These are phyloP conservation scores for Micromesistius poutassou DNA, from an alignment of 2,797 vertebrate species.

Conservation along the genomic window DNA sequence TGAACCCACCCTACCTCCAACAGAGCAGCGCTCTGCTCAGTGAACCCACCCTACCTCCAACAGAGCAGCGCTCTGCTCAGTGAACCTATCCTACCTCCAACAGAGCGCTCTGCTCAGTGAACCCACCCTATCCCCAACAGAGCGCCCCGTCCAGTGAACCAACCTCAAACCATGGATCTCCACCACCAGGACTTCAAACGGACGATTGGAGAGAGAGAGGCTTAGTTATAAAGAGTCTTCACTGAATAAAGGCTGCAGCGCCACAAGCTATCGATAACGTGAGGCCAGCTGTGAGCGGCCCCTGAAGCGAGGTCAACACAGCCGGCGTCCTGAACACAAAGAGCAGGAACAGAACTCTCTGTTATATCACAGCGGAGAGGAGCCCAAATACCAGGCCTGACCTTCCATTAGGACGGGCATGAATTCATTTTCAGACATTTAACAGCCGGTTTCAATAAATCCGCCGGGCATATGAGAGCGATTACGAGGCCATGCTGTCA, in stretches of 20 bases:
- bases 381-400: background rate
- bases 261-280: background rate
- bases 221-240: background rate
- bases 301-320: background rate
- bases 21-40: too few relatives aligned
- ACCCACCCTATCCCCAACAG: too few relatives aligned
- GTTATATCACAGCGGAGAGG: background rate
- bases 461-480: background rate
- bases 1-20: too few relatives aligned
- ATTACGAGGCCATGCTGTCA: background rate
- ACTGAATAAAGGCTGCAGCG: background rate
- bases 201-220: background rate
- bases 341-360: background rate
- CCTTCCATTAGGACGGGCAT: background rate
- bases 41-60: too few relatives aligned
- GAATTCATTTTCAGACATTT: background rate
- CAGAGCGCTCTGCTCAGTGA: too few relatives aligned
- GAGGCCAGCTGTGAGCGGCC: background rate
- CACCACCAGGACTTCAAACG: too few relatives aligned
- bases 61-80: too few relatives aligned
- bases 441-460: background rate
- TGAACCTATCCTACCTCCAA: too few relatives aligned
- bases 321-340: background rate
- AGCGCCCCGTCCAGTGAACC: too few relatives aligned
- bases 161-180: too few relatives aligned